Percentiles rank a stretch among this genome's conserved stretches.
These are phyloP conservation scores for Hypomecis atomaria DNA, from an alignment of 2,888 invertebrate species.

Conservation along the genomic window DNA sequence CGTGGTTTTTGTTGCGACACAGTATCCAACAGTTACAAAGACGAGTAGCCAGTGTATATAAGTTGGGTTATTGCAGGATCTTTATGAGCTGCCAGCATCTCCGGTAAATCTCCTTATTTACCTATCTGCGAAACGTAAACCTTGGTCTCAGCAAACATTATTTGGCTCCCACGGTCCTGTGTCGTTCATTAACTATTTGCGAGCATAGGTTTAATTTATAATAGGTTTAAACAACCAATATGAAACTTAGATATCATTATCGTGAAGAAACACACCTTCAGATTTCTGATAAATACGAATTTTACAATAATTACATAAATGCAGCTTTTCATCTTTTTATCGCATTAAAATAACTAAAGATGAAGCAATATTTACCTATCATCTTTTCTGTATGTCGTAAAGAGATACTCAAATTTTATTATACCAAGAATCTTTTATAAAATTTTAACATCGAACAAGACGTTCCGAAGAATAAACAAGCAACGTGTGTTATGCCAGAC, in stretches of 20 bases:
- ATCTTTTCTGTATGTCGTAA: neutral
- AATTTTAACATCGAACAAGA: constrained; percentile 43
- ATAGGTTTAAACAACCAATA: too few species aligned
- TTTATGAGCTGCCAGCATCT: constrained; percentile 75
- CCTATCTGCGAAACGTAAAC: constrained; percentile 82
- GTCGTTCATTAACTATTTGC: constrained; percentile 71
- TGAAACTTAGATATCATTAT: too few species aligned
- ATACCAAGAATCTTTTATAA: constrained; percentile 33
- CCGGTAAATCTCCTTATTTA: constrained; percentile 83
- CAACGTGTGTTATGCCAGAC: constrained; percentile 67
- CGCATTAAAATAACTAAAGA: neutral
- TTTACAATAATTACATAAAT: too few species aligned
- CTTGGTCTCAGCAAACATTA: constrained; percentile 80
- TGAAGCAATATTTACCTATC: too few species aligned
- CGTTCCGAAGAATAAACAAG: constrained; percentile 55
- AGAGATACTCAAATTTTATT: constrained; percentile 18
- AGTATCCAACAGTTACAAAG: constrained; percentile 56
- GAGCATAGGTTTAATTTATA: too few species aligned
- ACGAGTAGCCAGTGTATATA: constrained; percentile 70
- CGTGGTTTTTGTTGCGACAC: too few species aligned
- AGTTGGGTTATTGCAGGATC: constrained; percentile 71
- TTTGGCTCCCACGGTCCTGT: constrained; percentile 77
- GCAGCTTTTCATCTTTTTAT: too few species aligned
- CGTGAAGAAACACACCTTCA: too few species aligned
- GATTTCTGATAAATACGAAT: too few species aligned